Conservation (phyloP, 2,113 vertebrate species). For the Brachyhypopomus gauderio region DNA sequence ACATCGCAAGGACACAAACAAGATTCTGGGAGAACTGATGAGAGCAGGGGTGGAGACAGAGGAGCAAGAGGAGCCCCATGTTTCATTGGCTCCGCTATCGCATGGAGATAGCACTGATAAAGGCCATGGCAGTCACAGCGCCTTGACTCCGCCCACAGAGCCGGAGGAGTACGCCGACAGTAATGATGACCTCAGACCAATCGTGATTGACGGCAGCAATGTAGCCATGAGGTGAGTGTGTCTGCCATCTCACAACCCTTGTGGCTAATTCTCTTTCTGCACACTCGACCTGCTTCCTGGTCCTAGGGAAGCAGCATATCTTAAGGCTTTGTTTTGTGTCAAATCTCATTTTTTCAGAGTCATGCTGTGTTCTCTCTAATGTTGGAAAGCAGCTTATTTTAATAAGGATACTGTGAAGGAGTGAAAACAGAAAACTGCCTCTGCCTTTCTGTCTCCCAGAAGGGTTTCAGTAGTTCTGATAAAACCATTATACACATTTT, state of each 20-base stretch:
- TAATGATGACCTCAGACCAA: constrained; percentile 76
- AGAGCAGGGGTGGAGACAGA: constrained; percentile 64
- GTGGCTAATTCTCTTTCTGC: neutral
- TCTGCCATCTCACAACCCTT: neutral
- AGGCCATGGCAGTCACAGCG: neutral
- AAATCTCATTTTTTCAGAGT: too few relatives aligned
- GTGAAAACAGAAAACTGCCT: too few relatives aligned
- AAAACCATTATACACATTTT: too few relatives aligned
- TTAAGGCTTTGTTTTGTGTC: too few relatives aligned
- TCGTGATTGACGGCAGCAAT: constrained; percentile 95
- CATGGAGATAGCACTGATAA: constrained; percentile 63
- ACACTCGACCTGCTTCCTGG: too few relatives aligned
- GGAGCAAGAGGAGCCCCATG: constrained; percentile 58
- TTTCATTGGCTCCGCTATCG: constrained; percentile 67
- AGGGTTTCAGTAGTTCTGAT: too few relatives aligned
- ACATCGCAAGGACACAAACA: constrained; percentile 79
- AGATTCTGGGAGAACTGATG: constrained; percentile 87
- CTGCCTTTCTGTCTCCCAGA: too few relatives aligned
- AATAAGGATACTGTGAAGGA: too few relatives aligned
- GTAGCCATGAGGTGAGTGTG: constrained; percentile 90
- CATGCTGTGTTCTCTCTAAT: too few relatives aligned
- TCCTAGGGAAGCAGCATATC: too few relatives aligned
- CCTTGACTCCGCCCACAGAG: constrained; percentile 47
- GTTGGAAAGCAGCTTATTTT: too few relatives aligned
- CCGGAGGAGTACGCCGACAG: constrained; percentile 62